phyloP scores from a whole-genome alignment of 2,797 vertebrate genomes.

The Falco concolor region DNA sequence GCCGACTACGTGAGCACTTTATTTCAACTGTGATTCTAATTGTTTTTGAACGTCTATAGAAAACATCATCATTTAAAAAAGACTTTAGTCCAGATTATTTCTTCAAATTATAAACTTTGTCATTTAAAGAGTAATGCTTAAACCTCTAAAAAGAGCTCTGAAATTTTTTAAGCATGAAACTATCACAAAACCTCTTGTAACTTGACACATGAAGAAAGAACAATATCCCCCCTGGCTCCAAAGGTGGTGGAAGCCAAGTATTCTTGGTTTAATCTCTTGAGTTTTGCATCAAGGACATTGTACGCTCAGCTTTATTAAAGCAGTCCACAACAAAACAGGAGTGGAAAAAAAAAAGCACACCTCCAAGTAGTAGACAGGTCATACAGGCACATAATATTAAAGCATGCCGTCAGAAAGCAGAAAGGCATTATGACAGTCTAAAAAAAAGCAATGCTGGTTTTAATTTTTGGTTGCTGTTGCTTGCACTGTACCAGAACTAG shows the following conservation, averaged over 20 bases:
- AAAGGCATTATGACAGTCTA: neutral
- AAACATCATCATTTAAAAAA: neutral
- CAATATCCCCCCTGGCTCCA: neutral
- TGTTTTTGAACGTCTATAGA: neutral
- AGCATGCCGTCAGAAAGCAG: neutral
- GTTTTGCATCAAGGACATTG: neutral
- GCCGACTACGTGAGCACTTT: accelerated
- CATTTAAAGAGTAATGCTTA: neutral
- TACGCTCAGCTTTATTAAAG: neutral
- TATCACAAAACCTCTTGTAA: neutral
- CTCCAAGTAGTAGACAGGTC: neutral
- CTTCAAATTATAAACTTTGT: neutral
- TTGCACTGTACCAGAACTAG: slow-evolving; percentile 7
- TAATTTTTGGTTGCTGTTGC: slow-evolving; percentile 1
- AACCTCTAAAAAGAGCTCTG: neutral
- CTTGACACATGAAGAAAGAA: neutral
- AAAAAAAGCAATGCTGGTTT: neutral
- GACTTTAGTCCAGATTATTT: neutral
- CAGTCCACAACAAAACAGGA: neutral
- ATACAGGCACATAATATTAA: neutral
- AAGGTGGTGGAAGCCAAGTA: neutral
- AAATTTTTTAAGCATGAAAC: neutral
- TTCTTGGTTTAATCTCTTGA: neutral
- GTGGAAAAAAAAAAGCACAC: neutral
- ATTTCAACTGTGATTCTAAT: neutral